Percentiles rank a stretch among this genome's conserved stretches.
phyloP scores from a whole-genome alignment of 2,113 vertebrate species.

The Thryonomys swinderianus region DNA sequence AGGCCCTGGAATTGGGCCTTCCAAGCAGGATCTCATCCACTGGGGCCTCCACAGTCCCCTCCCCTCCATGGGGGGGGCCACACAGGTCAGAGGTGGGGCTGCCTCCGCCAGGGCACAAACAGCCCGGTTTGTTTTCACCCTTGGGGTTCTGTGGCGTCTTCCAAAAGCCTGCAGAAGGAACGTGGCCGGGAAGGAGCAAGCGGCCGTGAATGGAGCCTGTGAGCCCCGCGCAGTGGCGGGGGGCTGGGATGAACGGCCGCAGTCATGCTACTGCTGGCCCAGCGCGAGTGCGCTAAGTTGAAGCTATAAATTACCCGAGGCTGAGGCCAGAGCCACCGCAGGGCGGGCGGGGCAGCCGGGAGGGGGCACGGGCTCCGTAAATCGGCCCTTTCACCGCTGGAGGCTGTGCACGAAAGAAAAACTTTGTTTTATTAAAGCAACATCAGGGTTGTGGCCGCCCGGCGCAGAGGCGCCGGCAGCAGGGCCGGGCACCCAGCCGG shows the following conservation, averaged over 20 bases:
- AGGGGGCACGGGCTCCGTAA: slow-evolving; percentile 64
- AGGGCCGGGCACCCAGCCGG: slow-evolving; percentile 62
- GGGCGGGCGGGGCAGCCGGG: slow-evolving; percentile 62
- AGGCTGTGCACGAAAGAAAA: slow-evolving; percentile 76
- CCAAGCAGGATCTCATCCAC: background rate
- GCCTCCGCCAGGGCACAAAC: slow-evolving; percentile 30
- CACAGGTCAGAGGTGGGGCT: background rate
- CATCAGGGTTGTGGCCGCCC: slow-evolving; percentile 73
- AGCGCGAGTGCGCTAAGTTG: slow-evolving; percentile 34
- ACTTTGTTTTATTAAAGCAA: slow-evolving; percentile 83
- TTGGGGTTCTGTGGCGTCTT: background rate
- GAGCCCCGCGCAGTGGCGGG: slow-evolving; percentile 17
- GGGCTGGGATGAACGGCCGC: slow-evolving; percentile 69
- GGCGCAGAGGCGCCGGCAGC: slow-evolving; percentile 72
- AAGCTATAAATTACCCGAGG: slow-evolving; percentile 78
- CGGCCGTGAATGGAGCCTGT: slow-evolving; percentile 68
- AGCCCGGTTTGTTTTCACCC: background rate
- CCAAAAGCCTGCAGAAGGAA: slow-evolving; percentile 5
- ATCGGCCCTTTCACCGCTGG: slow-evolving; percentile 81
- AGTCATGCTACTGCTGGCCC: slow-evolving; percentile 69
- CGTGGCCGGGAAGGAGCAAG: slow-evolving; percentile 39
- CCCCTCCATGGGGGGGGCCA: background rate
- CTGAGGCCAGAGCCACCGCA: slow-evolving; percentile 71
- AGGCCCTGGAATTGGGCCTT: background rate
- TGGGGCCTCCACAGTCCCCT: background rate